A percentile compares a stretch with the other conserved stretches of the same genome.
phyloP scores from a whole-genome alignment of 2,888 invertebrate genomes.

The Parelbella ahira region DNA sequence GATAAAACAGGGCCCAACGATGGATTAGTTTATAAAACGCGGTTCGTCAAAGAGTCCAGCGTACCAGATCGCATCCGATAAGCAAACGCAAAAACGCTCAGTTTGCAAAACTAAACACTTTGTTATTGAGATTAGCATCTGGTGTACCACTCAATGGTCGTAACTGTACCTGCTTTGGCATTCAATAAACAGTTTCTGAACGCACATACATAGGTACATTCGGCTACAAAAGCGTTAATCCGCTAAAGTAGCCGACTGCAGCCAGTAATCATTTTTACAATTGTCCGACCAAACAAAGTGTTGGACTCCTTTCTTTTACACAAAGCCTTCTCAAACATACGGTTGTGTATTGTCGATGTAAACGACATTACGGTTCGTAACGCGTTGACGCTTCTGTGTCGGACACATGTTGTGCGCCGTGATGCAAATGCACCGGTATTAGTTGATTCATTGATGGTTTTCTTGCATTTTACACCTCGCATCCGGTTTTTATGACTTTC shows the following conservation, averaged over 20 bases:
- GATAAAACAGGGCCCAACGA: slow-evolving; percentile 27
- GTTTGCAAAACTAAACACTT: slow-evolving; percentile 64
- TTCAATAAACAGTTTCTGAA: slow-evolving; percentile 47
- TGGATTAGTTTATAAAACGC: slow-evolving; percentile 34
- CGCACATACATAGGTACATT: slow-evolving; percentile 18
- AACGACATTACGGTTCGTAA: slow-evolving; percentile 60
- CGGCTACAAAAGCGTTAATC: slow-evolving; percentile 63
- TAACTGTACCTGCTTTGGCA: slow-evolving; percentile 69
- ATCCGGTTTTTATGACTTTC: slow-evolving; percentile 36
- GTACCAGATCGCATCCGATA: slow-evolving; percentile 35
- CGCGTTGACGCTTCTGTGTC: slow-evolving; percentile 60
- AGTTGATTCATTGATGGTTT: slow-evolving; percentile 41
- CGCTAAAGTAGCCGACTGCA: slow-evolving; percentile 73
- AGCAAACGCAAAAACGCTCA: slow-evolving; percentile 36
- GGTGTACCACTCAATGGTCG: slow-evolving; percentile 62
- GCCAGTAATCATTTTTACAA: slow-evolving; percentile 53
- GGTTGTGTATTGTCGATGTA: slow-evolving; percentile 50
- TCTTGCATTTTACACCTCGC: slow-evolving; percentile 35
- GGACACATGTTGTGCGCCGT: slow-evolving; percentile 49
- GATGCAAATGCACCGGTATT: slow-evolving; percentile 60
- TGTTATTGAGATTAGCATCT: slow-evolving; percentile 76
- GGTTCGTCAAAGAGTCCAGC: slow-evolving; percentile 47
- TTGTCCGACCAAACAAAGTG: slow-evolving; percentile 60
- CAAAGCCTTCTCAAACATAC: slow-evolving; percentile 51
- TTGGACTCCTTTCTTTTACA: slow-evolving; percentile 51